Percentiles rank a stretch among this genome's conserved stretches.
These are phyloP conservation scores for Sepiola atlantica DNA, from an alignment of 2,888 invertebrate species.

Conservation along the genomic window DNA sequence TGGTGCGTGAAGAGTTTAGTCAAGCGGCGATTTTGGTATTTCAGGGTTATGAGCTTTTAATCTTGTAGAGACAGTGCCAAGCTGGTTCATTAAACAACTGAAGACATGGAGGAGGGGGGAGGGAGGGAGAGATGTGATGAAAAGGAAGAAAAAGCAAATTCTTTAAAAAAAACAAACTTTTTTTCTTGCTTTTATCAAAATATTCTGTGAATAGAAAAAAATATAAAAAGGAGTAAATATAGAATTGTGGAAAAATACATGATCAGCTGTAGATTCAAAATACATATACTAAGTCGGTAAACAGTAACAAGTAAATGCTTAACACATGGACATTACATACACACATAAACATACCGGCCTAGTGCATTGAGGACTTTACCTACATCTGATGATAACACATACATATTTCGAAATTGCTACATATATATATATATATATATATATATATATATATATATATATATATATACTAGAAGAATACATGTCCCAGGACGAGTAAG, in stretches of 20 bases:
- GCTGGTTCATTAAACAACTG: not conserved
- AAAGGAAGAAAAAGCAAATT: not conserved
- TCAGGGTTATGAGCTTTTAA: conserved; percentile 22
- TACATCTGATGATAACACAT: too few relatives aligned
- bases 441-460: too few relatives aligned
- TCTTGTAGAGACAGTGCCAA: not conserved
- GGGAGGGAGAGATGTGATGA: not conserved
- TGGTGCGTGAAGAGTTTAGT: not conserved
- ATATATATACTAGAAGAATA: too few relatives aligned
- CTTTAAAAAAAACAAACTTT: not conserved
- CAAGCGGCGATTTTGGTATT: conserved; percentile 32
- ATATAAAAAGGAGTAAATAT: not conserved
- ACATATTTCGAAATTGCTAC: too few relatives aligned
- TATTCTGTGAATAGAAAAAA: not conserved
- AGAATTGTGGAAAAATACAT: not conserved
- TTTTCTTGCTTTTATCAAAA: not conserved
- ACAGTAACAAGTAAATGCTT: too few relatives aligned
- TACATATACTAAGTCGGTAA: not conserved
- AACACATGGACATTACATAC: too few relatives aligned
- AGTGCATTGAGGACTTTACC: too few relatives aligned
- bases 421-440: too few relatives aligned
- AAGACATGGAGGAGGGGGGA: not conserved
- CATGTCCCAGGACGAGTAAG: too few relatives aligned
- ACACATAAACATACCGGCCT: not conserved
- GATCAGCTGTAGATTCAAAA: not conserved